These are phyloP conservation scores for Drosophila formosana DNA, from an alignment of 2,888 invertebrate genomes.

Conservation along the genomic window DNA sequence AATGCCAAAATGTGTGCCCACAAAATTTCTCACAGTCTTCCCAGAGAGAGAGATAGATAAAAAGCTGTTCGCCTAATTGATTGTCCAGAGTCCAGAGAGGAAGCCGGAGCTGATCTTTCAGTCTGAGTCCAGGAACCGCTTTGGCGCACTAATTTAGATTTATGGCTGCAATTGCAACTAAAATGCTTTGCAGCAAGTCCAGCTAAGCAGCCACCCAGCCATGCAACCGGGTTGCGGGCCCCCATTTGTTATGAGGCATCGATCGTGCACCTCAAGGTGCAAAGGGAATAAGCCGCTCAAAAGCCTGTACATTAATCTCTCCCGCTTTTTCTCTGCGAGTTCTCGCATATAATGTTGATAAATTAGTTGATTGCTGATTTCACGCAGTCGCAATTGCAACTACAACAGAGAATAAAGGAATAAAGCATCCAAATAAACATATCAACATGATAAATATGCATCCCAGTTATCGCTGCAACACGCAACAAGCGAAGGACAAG, in stretches of 20 bases:
- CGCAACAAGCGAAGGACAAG: slow-evolving; percentile 73
- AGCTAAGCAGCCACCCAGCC: slow-evolving; percentile 38
- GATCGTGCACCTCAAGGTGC: slow-evolving; percentile 47
- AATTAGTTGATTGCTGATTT: slow-evolving; percentile 69
- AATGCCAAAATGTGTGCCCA: slow-evolving; percentile 53
- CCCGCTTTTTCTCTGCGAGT: slow-evolving; percentile 16
- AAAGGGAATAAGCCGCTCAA: slow-evolving; percentile 18
- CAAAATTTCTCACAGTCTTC: slow-evolving; percentile 69
- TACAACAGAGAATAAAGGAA: background rate
- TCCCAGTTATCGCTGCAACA: slow-evolving; percentile 60
- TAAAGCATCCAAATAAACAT: slow-evolving; percentile 65
- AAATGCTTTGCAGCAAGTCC: background rate
- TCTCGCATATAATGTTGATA: slow-evolving; percentile 64
- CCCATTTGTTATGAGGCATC: slow-evolving; percentile 70
- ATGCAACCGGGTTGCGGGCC: slow-evolving; percentile 42
- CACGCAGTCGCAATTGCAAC: slow-evolving; percentile 56
- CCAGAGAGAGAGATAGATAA: slow-evolving; percentile 11
- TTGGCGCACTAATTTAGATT: slow-evolving; percentile 80
- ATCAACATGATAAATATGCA: slow-evolving; percentile 75
- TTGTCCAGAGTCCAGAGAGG: slow-evolving; percentile 55
- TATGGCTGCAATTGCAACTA: slow-evolving; percentile 73
- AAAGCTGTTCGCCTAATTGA: slow-evolving; percentile 58
- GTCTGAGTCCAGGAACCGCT: slow-evolving; percentile 58
- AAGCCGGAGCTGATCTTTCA: slow-evolving; percentile 18
- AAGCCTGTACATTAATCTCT: slow-evolving; percentile 48